Evolutionary conservation across 2,888 invertebrate species (phyloP), one percentile per base, ranked within the genome.

Genomic region (Melieria picta): DNA sequence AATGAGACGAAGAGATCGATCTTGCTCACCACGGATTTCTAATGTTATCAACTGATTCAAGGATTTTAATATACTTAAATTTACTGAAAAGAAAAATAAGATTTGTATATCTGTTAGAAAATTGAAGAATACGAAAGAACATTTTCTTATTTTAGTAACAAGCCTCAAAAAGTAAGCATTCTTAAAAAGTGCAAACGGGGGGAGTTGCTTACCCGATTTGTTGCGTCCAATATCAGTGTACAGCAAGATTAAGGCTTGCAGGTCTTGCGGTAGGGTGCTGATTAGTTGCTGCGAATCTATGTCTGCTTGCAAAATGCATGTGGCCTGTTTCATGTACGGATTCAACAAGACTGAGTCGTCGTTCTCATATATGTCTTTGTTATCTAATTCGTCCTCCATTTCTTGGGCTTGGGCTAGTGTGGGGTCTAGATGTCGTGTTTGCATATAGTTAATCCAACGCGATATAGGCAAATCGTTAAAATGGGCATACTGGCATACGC

Each of bases 21-120:
- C 87, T 4, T 85, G 87, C 2, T 88, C 87, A 7, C 92, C 92
- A 73, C 91, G 89, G 63, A 92, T 85, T 80, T 92, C 91, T 60
- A 92, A 81, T 3, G 90, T 90, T 76, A 87, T 85, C 52, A 92
- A 83, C 73, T 90, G 88, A 58, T 80, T 82, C 0, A 87, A 79
- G 3, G 77, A 73, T 11, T 81, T 81, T 43, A 87, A 77, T 63
- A 82, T 80, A 76, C 85, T 87, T 11, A 84, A 82, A 43, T 81
- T 81, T 7, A 87, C 87, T 87, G 42, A 70, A 67, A 11, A 4
- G 70, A 62, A 67, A 10, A 60, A 48, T 68, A 47, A 46, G 57
- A 55, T 30, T 30, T 30, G 30, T 30, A 30, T 30, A 30, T 30
- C 30, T 3, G 30, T 30, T 1, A 30, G 30, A 30, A 30, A 30